A percentile compares a stretch with the other conserved stretches of the same genome.
phyloP scores from a whole-genome alignment of 2,888 invertebrate genomes.

The Fissipunctia ypsillon region DNA sequence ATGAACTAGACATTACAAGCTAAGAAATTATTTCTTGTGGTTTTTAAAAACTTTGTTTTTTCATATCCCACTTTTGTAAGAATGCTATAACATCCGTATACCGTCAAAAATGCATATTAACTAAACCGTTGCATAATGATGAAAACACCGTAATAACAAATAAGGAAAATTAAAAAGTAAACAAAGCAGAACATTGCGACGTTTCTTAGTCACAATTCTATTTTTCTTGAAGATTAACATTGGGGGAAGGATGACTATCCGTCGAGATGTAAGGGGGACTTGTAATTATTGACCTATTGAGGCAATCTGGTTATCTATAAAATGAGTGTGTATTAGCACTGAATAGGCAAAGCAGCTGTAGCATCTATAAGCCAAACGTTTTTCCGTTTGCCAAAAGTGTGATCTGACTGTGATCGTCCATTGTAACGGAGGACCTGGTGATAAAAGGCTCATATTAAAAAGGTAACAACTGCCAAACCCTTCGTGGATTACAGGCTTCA shows the following conservation, averaged over 20 bases:
- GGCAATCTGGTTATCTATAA: conserved; percentile 23
- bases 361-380: neutral
- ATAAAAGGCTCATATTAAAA: neutral
- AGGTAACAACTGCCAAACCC: neutral
- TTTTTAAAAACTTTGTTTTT: too few species aligned
- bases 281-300: conserved; percentile 30
- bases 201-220: conserved; percentile 32
- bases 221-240: conserved; percentile 30
- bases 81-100: neutral
- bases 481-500: neutral
- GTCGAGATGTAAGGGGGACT: neutral
- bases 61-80: too few species aligned
- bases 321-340: conserved; percentile 4
- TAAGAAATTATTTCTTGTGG: too few species aligned
- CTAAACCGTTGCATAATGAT: neutral
- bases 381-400: neutral
- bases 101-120: neutral
- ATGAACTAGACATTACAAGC: too few species aligned
- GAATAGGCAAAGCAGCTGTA: neutral
- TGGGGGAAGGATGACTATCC: neutral
- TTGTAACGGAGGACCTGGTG: neutral
- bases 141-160: conserved; percentile 15
- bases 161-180: conserved; percentile 32
- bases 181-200: conserved; percentile 38
- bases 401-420: neutral